Evolutionary conservation across 2,113 vertebrate genomes (phyloP), one percentile per base, ranked within the genome.

Genomic region (Pycnonotus jocosus): DNA sequence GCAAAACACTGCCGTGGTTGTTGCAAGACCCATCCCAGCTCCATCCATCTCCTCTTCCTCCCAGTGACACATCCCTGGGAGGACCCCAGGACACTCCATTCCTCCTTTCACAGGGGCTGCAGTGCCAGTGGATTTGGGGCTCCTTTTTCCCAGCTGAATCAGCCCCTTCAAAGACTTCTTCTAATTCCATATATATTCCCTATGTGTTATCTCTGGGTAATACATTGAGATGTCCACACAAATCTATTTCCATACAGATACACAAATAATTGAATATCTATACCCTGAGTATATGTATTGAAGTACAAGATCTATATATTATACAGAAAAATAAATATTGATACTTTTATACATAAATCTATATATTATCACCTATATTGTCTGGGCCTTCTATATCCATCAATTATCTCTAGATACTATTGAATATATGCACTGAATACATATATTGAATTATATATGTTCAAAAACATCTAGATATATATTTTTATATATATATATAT

Each of bases 1-100:
- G 0, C n/a, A 69, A 25, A 50, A 57, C 5, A 6, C 24, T 17
- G 14, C 33, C 20, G 1, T 0, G 6, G 35, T 1, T n/a, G 37
- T 22, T 28, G 30, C 61, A 37, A 37, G 40, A 31, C 8, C 48
- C 56, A 81, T 20, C 21, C 37, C 62, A 45, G 37, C 24, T 45
- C 56, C 56, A 31, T 33, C 48, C 37, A 31, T 7, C 37, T 76
- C 24, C 56, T 74, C 53, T 10, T 64, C 28, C 57, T 78, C 48
- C 11, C 25, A 16, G 35, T 6, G 44, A 35, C 24, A 48, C 42
- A 74, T 24, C 8, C 60, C 35, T 30, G 31, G 23, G 19, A 68
- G 6, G 8, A 9, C 6, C 10, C 19, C 16, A 4, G 35, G 69
- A 68, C 18, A 16, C 23, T 62, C 61, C 54, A 48, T 10, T 3